Conservation (phyloP, 2,113 vertebrate genomes). For the Zosterops pallidus region DNA sequence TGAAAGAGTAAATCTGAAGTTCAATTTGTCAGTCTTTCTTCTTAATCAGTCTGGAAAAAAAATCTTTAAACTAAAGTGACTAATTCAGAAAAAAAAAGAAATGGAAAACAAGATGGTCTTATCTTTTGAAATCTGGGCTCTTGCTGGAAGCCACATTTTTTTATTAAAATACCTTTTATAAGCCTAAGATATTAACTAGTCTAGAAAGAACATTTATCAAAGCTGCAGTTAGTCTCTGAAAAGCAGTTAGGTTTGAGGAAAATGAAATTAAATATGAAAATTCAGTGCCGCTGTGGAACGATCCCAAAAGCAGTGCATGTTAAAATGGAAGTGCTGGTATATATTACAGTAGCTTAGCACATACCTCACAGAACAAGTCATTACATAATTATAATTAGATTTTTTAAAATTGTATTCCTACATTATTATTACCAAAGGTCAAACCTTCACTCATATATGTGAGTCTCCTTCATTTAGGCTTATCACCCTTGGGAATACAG, state of each 20-base stretch:
- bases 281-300: neutral
- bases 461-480: neutral
- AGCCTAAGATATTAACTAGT: conserved; percentile 40
- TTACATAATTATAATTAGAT: neutral
- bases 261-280: conserved; percentile 52
- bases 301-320: neutral
- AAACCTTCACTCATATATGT: neutral
- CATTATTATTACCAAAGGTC: neutral
- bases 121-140: conserved; percentile 8
- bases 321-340: neutral
- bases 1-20: conserved; percentile 54
- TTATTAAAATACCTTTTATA: conserved; percentile 43
- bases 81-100: neutral
- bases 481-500: neutral
- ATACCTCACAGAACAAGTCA: neutral
- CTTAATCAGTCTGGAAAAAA: conserved; percentile 50
- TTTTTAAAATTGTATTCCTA: neutral
- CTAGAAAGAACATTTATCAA: conserved; percentile 55
- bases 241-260: conserved; percentile 11
- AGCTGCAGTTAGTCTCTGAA: conserved; percentile 26
- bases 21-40: conserved; percentile 62
- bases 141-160: conserved; percentile 20
- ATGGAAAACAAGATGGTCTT: neutral
- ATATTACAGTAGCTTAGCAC: neutral
- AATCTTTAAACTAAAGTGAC: conserved; percentile 23